Evolutionary conservation across 2,113 vertebrate species (phyloP).

Genomic region (Calidris pugnax): DNA sequence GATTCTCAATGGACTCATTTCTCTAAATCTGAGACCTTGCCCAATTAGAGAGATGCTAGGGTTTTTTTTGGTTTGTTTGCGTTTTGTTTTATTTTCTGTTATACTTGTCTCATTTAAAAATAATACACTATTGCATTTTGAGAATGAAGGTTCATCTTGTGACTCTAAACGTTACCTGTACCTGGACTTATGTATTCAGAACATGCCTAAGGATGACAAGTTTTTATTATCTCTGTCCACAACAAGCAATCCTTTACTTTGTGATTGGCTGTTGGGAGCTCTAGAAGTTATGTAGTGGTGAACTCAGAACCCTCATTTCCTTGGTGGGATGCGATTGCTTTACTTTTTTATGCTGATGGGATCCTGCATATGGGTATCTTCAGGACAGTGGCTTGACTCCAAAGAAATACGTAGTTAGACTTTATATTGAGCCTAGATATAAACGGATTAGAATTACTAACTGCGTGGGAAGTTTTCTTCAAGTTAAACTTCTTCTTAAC

Average conservation of each 20-base stretch:
- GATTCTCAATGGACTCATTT: neutral
- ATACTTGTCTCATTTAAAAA: too few species aligned
- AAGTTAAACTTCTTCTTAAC: conserved; percentile 45
- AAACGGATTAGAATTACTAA: conserved; percentile 64
- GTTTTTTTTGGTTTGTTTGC: neutral
- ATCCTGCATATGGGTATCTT: neutral
- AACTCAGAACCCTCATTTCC: neutral
- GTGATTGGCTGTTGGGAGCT: neutral
- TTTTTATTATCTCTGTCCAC: neutral
- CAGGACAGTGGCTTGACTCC: conserved; percentile 37
- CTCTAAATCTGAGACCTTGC: neutral
- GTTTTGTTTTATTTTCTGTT: neutral
- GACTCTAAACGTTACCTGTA: neutral
- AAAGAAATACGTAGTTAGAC: neutral
- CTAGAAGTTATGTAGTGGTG: neutral
- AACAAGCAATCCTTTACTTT: neutral
- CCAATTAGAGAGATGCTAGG: neutral
- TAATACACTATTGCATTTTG: neutral
- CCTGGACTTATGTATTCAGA: neutral
- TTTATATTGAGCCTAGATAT: conserved; percentile 50
- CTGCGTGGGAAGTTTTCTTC: conserved; percentile 61
- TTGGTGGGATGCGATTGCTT: neutral
- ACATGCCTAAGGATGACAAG: neutral
- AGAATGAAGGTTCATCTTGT: neutral
- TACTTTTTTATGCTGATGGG: neutral